These are phyloP conservation scores for Sinohyriopsis cumingii DNA, from an alignment of 2,888 invertebrate genomes.

Conservation along the genomic window DNA sequence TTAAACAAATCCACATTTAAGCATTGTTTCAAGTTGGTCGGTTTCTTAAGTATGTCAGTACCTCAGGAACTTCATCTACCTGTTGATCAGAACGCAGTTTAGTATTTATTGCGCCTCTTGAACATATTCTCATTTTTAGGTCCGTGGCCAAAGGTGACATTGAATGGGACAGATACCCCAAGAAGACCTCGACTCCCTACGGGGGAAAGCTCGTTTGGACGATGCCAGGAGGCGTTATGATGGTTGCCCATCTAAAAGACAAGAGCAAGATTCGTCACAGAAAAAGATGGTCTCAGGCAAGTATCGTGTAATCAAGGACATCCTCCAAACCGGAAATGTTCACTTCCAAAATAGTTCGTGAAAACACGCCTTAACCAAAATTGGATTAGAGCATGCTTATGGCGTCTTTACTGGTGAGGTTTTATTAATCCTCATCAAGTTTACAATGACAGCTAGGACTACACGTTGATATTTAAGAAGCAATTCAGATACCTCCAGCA, in stretches of 20 bases:
- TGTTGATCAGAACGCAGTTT: neutral
- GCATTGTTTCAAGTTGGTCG: too few species aligned
- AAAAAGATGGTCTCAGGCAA: conserved; percentile 97
- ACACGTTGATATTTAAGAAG: too few species aligned
- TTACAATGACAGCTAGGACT: too few species aligned
- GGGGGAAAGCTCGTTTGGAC: conserved; percentile 95
- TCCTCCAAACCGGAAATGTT: too few species aligned
- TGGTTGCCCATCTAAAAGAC: conserved; percentile 97
- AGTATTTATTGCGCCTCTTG: neutral
- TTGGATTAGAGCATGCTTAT: too few species aligned
- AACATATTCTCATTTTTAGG: conserved; percentile 43
- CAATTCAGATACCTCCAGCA: too few species aligned
- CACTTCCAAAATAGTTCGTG: too few species aligned
- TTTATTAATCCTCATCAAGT: too few species aligned
- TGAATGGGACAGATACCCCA: conserved; percentile 89
- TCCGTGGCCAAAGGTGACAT: conserved; percentile 91
- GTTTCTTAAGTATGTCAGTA: too few species aligned
- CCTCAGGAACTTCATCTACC: neutral
- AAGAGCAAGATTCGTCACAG: conserved; percentile 96
- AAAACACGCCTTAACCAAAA: too few species aligned
- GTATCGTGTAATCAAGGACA: neutral
- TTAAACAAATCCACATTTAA: too few species aligned
- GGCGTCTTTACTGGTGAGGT: too few species aligned
- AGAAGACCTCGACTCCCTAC: conserved; percentile 93
- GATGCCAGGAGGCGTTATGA: conserved; percentile 95